Percentiles rank a stretch among this genome's conserved stretches.
phyloP scores from a whole-genome alignment of 2,888 invertebrate genomes.

The Lasioglossum vierecki region DNA sequence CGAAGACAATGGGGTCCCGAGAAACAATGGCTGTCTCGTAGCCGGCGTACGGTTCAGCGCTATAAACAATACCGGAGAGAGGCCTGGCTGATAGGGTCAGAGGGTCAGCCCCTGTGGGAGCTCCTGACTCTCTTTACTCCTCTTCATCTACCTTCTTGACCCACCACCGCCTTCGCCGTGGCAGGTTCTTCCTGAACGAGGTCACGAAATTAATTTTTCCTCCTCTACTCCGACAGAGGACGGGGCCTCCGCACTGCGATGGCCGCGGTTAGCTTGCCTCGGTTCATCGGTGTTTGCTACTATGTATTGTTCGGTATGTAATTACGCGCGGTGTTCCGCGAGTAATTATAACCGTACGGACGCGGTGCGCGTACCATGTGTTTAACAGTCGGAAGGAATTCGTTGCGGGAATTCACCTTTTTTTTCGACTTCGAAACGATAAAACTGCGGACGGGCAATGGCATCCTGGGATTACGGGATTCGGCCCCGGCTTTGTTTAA shows the following conservation, averaged over 20 bases:
- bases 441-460: neutral
- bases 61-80: conserved; percentile 79
- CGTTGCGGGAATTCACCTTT: neutral
- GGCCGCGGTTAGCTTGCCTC: conserved; percentile 20
- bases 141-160: conserved; percentile 70
- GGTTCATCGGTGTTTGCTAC: conserved; percentile 52
- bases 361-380: conserved; percentile 15
- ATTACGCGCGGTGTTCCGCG: conserved; percentile 36
- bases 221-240: conserved; percentile 34
- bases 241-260: conserved; percentile 12
- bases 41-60: conserved; percentile 75
- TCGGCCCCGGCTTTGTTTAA: neutral
- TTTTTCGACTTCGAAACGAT: neutral
- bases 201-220: conserved; percentile 75
- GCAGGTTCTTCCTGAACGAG: conserved; percentile 68
- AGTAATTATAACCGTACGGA: conserved; percentile 37
- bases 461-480: conserved; percentile 14
- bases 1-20: conserved; percentile 75
- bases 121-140: conserved; percentile 80
- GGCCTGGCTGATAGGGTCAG: conserved; percentile 80
- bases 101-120: conserved; percentile 82
- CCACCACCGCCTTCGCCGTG: conserved; percentile 52
- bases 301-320: conserved; percentile 38
- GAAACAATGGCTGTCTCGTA: conserved; percentile 76
- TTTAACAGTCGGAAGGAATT: conserved; percentile 30